phyloP scores from a whole-genome alignment of 2,113 vertebrate species.

The Nanorana parkeri region DNA sequence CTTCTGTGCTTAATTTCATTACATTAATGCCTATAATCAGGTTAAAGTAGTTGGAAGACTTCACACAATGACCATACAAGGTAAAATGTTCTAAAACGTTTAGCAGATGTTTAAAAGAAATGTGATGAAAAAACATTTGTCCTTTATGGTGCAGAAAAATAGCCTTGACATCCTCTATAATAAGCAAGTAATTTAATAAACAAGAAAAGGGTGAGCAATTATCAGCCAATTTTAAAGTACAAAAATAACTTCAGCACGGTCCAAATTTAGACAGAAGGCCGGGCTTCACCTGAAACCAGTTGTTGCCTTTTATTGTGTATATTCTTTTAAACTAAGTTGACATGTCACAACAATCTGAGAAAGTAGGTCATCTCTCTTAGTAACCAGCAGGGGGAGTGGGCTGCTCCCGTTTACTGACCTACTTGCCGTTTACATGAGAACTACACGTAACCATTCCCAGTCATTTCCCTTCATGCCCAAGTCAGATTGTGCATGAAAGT shows the following conservation, averaged over 20 bases:
- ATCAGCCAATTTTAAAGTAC: neutral
- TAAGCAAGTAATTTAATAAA: neutral
- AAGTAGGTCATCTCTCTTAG: conserved; percentile 84
- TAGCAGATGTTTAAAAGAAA: neutral
- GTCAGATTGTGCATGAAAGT: neutral
- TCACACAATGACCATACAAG: too few relatives aligned
- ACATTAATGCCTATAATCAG: too few relatives aligned
- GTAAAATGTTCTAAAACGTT: too few relatives aligned
- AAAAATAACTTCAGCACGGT: conserved; percentile 26
- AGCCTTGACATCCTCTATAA: neutral
- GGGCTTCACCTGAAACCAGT: neutral
- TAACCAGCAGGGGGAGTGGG: conserved; percentile 72
- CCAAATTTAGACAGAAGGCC: conserved; percentile 12
- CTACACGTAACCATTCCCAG: neutral
- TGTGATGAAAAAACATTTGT: neutral
- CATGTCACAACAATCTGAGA: conserved; percentile 76
- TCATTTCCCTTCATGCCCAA: neutral
- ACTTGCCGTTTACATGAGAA: conserved; percentile 65
- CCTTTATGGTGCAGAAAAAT: neutral
- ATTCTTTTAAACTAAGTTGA: conserved; percentile 66
- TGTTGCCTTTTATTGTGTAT: conserved; percentile 1
- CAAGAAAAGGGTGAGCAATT: neutral
- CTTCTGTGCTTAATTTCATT: too few relatives aligned
- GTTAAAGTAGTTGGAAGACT: too few relatives aligned
- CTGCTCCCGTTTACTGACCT: conserved; percentile 82